Conservation (phyloP, 2,797 vertebrate genomes). For the Rhodeus uyekii region DNA sequence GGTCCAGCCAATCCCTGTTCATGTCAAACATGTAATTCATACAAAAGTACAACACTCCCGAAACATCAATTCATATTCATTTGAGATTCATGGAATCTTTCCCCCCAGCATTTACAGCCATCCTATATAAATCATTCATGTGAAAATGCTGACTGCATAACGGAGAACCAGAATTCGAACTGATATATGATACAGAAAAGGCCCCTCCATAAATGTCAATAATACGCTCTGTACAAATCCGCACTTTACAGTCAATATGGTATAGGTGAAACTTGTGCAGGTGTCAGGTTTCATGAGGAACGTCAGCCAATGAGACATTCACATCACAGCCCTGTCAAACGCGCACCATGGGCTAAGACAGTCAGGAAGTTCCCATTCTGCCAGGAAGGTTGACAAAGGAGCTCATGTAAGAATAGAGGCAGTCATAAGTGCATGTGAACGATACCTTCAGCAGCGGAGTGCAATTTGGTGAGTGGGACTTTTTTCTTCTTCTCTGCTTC, state of each 20-base stretch:
- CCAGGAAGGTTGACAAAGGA: constrained; percentile 62
- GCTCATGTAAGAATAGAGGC: constrained; percentile 34
- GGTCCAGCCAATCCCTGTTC: constrained; percentile 57
- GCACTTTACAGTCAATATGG: constrained; percentile 23
- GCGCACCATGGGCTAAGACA: constrained; percentile 69
- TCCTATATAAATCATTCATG: constrained; percentile 29
- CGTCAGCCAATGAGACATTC: constrained; percentile 70
- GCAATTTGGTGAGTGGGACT: constrained; percentile 11
- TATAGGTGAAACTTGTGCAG: constrained; percentile 60
- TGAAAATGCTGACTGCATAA: not conserved
- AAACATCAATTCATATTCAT: constrained; percentile 28
- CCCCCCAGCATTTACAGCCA: constrained; percentile 29
- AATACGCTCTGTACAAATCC: not conserved
- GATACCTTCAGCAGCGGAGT: not conserved
- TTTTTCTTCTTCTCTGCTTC: not conserved
- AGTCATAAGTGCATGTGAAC: constrained; percentile 30
- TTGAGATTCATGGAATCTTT: constrained; percentile 9
- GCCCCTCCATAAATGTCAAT: constrained; percentile 23
- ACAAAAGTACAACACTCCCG: constrained; percentile 8
- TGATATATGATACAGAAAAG: constrained; percentile 19
- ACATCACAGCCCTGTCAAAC: constrained; percentile 56
- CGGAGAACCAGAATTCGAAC: not conserved
- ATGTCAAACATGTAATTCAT: constrained; percentile 59
- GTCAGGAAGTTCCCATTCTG: constrained; percentile 68
- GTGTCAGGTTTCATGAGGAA: constrained; percentile 74